A percentile compares a stretch with the other conserved stretches of the same genome.
phyloP scores from a whole-genome alignment of 2,113 vertebrate genomes.

The Aegotheles bennettii region DNA sequence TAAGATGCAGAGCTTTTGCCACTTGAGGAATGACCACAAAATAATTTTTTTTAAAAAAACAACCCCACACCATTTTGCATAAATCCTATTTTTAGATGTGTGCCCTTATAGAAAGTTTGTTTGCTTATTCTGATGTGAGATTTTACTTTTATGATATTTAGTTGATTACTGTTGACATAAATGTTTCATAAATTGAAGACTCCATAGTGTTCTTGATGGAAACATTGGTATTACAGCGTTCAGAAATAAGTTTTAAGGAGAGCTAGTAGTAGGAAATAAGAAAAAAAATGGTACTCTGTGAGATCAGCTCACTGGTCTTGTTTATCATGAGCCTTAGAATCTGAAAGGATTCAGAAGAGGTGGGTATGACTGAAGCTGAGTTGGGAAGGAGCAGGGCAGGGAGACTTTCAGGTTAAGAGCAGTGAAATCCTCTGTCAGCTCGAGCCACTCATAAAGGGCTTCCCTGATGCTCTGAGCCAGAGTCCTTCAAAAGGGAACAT shows the following conservation, averaged over 20 bases:
- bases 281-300: not conserved
- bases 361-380: not conserved
- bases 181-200: not conserved
- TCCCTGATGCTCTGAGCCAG: not conserved
- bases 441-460: not conserved
- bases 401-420: not conserved
- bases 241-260: not conserved
- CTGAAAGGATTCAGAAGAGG: not conserved
- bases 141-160: not conserved
- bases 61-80: not conserved
- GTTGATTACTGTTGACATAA: not conserved
- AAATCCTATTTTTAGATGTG: not conserved
- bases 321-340: not conserved
- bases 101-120: not conserved
- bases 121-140: not conserved
- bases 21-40: not conserved
- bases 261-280: not conserved
- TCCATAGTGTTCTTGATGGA: not conserved
- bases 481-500: not conserved
- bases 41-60: not conserved
- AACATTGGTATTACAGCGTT: not conserved
- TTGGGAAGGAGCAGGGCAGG: not conserved
- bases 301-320: not conserved
- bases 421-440: not conserved
- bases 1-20: not conserved